phyloP scores from a whole-genome alignment of 2,797 vertebrate species.

The Danionella dracula region DNA sequence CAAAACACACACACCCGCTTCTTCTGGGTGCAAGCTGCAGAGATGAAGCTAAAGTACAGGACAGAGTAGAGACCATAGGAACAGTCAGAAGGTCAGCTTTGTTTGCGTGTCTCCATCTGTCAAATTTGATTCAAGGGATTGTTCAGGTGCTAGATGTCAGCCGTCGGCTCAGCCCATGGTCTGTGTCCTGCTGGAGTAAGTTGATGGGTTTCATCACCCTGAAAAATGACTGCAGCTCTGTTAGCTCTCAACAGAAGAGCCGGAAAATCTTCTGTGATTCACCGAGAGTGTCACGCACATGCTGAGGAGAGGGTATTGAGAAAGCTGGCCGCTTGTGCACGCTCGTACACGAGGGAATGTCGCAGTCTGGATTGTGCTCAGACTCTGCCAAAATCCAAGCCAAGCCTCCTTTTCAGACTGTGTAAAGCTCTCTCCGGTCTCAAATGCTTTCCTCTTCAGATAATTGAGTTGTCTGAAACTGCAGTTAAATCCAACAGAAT shows the following conservation, averaged over 20 bases:
- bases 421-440: background rate
- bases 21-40: background rate
- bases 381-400: slow-evolving; percentile 7
- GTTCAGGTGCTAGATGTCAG: slow-evolving; percentile 14
- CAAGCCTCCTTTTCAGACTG: background rate
- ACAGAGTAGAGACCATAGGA: background rate
- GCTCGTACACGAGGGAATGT: slow-evolving; percentile 9
- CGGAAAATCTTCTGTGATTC: background rate
- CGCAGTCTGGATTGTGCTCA: background rate
- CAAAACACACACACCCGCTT: background rate
- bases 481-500: background rate
- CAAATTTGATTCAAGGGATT: slow-evolving; percentile 6
- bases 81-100: slow-evolving; percentile 19
- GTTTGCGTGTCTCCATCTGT: slow-evolving; percentile 14
- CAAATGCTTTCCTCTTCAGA: background rate
- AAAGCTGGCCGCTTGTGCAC: background rate
- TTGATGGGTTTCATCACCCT: slow-evolving; percentile 25
- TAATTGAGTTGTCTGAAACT: background rate
- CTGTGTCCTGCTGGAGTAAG: background rate
- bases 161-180: slow-evolving; percentile 5
- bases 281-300: background rate
- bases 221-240: slow-evolving; percentile 23
- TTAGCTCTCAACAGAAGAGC: background rate
- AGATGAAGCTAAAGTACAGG: slow-evolving; percentile 4
- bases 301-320: background rate